Base-by-base conservation (phyloP, 2,888 invertebrate genomes). In the Homarus gammarus region DNA sequence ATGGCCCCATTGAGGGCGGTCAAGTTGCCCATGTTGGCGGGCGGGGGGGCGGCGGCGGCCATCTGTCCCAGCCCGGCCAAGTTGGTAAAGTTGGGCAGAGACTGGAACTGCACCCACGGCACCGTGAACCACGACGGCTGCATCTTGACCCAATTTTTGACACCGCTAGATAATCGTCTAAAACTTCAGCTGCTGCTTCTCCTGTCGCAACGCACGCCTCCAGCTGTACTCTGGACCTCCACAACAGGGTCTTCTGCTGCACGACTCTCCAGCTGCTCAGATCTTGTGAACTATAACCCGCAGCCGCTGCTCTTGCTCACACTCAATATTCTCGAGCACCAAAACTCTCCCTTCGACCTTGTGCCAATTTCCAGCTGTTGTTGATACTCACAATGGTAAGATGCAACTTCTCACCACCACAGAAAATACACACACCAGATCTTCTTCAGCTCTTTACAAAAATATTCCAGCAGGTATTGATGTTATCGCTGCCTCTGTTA, bases 101-200 rank as follows among this genome's bases (percentile, higher is more conserved):
- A 78, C 82, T 91, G 91, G 82, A 91, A 91, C 73, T 88, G 91
- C 36, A 91, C 85, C 91, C 91, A 91, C 22, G 91, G 91, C n/a
- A 91, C 91, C 5, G 88, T 85, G 40, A 91, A 85, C 91, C 91
- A 91, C 51, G 91, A 85, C 8, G 91, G 91, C 79, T 91, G 91
- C 91, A 91, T 91, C 33, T 68, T 83, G 56, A 44, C 38, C 22
- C 36, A n/a, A n/a, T n/a, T n/a, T n/a, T 22, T 22, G 81, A 49
- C 40, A 33, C 33, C 33, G 33, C 3, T 38, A 36, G 61, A 5
- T 10, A 31, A 18, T 27, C 22, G 15, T 10, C 70, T 18, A 27
- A 8, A n/a, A 27, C 27, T 27, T 12, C 27, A 27, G 70, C 27
- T 2, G 3, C 15, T 33, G 2, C 2, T 2, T 70, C 31, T 2